phyloP scores from a whole-genome alignment of 2,113 vertebrate genomes.

The pig (Sus scrofa) region DNA sequence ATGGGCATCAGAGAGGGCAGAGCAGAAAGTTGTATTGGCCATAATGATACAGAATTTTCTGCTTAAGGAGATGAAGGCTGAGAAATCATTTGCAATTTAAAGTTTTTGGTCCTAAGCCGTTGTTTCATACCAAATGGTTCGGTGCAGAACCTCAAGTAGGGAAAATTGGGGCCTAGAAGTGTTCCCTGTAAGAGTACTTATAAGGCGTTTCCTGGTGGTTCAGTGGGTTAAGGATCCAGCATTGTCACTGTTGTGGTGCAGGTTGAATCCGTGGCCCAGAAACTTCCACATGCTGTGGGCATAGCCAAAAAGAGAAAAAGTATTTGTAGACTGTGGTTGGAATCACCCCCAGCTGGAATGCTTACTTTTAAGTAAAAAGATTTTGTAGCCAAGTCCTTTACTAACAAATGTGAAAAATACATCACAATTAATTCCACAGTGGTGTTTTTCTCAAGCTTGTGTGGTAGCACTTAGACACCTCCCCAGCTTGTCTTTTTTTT shows the following conservation, averaged over 20 bases:
- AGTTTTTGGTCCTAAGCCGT: constrained; percentile 14
- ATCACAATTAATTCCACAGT: constrained; percentile 36
- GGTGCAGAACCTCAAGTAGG: neutral
- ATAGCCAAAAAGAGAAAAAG: no score
- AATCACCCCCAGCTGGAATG: constrained; percentile 3
- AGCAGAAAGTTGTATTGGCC: neutral
- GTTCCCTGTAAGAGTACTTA: no score
- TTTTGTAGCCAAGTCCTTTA: constrained; percentile 17
- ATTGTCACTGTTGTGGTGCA: no score
- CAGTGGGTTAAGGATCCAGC: no score
- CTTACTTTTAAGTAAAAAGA: constrained; percentile 45
- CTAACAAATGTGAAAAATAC: constrained; percentile 47
- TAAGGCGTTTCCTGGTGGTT: no score
- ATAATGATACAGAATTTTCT: neutral
- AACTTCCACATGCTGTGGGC: no score
- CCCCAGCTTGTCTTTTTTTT: neutral
- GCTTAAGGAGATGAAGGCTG: neutral
- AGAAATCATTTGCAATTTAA: constrained; percentile 34
- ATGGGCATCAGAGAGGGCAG: neutral
- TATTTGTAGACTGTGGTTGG: neutral
- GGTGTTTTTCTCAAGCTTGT: neutral
- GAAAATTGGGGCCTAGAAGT: neutral
- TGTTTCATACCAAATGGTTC: neutral
- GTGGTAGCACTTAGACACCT: neutral
- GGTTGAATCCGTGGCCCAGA: no score